Conservation (phyloP, 2,113 vertebrate genomes). For the Toxostoma redivivum region DNA sequence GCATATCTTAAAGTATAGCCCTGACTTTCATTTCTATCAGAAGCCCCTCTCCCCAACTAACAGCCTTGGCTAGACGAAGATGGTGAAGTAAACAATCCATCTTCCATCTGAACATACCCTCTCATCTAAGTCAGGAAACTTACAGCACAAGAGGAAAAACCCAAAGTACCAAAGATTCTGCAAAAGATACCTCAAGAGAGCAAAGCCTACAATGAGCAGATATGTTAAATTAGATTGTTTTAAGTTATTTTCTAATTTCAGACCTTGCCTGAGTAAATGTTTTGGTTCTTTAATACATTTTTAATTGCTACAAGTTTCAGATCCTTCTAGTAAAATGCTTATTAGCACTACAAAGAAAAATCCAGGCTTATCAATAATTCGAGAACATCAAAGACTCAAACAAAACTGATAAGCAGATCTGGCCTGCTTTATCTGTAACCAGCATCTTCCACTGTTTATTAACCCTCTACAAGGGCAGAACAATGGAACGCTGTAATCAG, state of each 20-base stretch:
- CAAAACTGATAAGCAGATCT: not conserved
- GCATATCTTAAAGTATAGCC: not conserved
- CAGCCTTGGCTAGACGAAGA: not conserved
- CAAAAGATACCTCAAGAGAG: not conserved
- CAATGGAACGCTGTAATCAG: not conserved
- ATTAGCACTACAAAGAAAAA: constrained; percentile 37
- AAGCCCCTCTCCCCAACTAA: not conserved
- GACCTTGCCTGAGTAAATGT: not conserved
- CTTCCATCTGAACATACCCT: not conserved
- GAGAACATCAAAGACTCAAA: constrained; percentile 36
- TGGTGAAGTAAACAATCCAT: not conserved
- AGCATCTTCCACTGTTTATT: not conserved
- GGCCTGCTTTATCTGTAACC: not conserved
- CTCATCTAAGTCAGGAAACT: not conserved
- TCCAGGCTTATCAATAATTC: not conserved
- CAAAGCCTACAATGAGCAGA: not conserved
- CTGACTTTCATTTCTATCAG: not conserved
- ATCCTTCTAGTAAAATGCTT: not conserved
- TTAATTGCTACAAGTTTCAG: not conserved
- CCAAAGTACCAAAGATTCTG: not conserved
- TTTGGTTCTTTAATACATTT: not conserved
- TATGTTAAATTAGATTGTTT: not conserved
- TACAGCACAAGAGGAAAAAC: not conserved
- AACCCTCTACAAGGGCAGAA: constrained; percentile 11
- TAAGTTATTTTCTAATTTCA: not conserved